Conservation (phyloP, 2,888 invertebrate species). For the Melikaiella ostensackeni region DNA sequence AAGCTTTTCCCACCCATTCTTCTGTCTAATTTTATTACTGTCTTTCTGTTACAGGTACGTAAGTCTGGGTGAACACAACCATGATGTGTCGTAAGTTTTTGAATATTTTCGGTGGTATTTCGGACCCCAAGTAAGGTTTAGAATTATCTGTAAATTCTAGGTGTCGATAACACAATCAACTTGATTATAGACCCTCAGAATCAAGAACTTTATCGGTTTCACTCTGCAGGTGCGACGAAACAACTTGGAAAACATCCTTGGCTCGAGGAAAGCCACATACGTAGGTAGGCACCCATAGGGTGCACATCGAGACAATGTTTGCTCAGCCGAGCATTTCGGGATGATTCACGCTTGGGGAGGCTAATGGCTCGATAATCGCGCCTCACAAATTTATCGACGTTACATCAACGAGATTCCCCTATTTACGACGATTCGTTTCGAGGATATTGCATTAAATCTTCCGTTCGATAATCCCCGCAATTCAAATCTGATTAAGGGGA, state of each 20-base stretch:
- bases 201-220: slow-evolving; percentile 4
- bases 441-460: slow-evolving; percentile 40
- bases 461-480: slow-evolving; percentile 33
- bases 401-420: slow-evolving; percentile 44
- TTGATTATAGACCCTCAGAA: background rate
- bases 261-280: slow-evolving; percentile 16
- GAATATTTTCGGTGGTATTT: too few species aligned
- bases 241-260: slow-evolving; percentile 50
- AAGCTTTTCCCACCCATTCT: too few species aligned
- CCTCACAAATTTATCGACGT: slow-evolving; percentile 48
- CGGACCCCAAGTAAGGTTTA: slow-evolving; percentile 25
- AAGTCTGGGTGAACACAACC: background rate
- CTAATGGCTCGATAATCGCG: slow-evolving; percentile 49
- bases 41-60: slow-evolving; percentile 37
- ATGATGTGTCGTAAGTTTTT: too few species aligned
- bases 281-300: slow-evolving; percentile 38
- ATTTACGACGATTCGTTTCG: slow-evolving; percentile 46
- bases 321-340: slow-evolving; percentile 45
- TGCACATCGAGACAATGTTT: slow-evolving; percentile 42
- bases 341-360: slow-evolving; percentile 45
- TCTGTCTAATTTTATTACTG: background rate
- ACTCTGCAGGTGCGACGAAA: slow-evolving; percentile 49
- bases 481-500: slow-evolving; percentile 37
- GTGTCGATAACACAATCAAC: background rate
- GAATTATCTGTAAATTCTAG: slow-evolving; percentile 41